Evolutionary conservation across 2,888 invertebrate species (phyloP), one percentile per base, ranked within the genome.

Genomic region (Amblyjoppa fuscipennis): DNA sequence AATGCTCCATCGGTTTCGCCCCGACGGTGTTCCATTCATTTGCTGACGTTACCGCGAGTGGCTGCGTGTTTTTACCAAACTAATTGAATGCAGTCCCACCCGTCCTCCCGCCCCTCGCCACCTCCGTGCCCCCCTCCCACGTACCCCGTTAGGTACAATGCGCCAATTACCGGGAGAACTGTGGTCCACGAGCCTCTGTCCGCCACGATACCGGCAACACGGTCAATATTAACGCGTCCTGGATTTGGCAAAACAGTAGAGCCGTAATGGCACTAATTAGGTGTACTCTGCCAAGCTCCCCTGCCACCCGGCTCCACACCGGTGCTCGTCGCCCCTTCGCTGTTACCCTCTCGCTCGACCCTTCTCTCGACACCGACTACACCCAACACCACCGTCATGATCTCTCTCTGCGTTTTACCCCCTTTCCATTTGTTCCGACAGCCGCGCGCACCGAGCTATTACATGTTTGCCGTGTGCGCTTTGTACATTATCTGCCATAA

Each of bases 261-360:
- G 86, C 87, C 88, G 89, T 90, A 91, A 92, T 92, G 89, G 89
- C 84, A 91, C 90, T 92, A 92, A 92, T 92, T 92, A 91, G 91
- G 89, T 90, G 88, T 91, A 90, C 88, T 89, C 89, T 88, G 87
- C 89, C 82, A 53, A 81, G 73, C 77, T 77, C 79, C 13, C 59
- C 28, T 78, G 31, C 76, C 56, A 78, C 70, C 66, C 66, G 56
- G 25, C 38, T 38, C 70, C 9, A 66, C 77, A 74, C 81, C 69
- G 38, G 69, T 77, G 79, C 80, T 84, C 77, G 70, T 71, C 64
- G 68, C 77, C 77, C 79, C 59, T 81, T 78, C 73, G 45, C 53
- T 20, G 75, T 53, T 66, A 68, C 75, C n/a, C 68, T 61, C 41
- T 61, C 41, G 49, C 31, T 70, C 64, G 25, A 80, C 74, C 49